These are phyloP conservation scores for Cephus nigrinus DNA, from an alignment of 2,888 invertebrate species.

Conservation along the genomic window DNA sequence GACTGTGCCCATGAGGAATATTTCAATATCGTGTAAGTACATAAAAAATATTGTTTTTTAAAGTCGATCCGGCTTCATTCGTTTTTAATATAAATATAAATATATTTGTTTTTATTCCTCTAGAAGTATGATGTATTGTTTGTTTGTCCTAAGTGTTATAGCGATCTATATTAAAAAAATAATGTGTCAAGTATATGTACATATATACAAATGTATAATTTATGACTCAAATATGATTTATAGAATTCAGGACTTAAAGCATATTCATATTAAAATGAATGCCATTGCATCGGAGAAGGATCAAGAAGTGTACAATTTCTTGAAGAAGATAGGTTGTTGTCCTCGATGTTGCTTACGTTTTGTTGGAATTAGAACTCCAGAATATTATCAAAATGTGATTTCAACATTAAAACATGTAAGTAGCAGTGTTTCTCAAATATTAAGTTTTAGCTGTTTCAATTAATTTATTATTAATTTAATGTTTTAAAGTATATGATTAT, in stretches of 20 bases:
- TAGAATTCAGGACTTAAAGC: neutral
- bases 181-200: neutral
- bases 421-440: neutral
- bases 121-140: too few relatives aligned
- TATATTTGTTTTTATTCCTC: neutral
- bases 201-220: neutral
- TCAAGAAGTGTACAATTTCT: conserved; percentile 37
- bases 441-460: neutral
- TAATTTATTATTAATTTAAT: conserved; percentile 4
- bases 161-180: neutral
- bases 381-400: conserved; percentile 69
- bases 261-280: neutral
- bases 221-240: neutral
- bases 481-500: conserved; percentile 23
- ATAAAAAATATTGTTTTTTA: neutral
- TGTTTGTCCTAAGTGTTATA: too few relatives aligned
- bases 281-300: neutral
- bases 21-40: neutral
- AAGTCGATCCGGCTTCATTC: neutral
- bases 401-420: conserved; percentile 69
- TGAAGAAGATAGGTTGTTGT: conserved; percentile 72
- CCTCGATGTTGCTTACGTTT: conserved; percentile 77
- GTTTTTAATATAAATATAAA: neutral
- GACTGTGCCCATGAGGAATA: neutral
- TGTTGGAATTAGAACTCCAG: conserved; percentile 71